Evolutionary conservation across 2,888 invertebrate genomes (phyloP), one percentile per base, ranked within the genome.

Genomic region (Adelognathus sp.): DNA sequence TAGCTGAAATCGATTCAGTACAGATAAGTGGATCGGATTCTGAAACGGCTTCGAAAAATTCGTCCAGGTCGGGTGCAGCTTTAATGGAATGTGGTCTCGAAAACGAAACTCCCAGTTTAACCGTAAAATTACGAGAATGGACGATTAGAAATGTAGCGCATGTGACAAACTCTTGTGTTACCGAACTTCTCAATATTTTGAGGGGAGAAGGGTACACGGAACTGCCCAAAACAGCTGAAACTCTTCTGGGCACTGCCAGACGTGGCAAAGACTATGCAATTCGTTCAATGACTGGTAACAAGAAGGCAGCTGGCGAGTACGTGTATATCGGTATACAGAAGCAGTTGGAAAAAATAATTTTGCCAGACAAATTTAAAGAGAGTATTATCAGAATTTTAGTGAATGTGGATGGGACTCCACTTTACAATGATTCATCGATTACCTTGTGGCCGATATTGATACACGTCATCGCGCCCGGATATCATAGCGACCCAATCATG

Each of bases 391-490:
- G 24, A 27, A 44, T 77, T 27, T 58, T 63, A 9, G 27, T 77
- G 2, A 73, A 77, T 21, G 31, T 73, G 4, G 77, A 77, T 31
- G 73, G 73, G 3, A 29, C 66, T 2, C 66, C 64, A 27, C 4
- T 77, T 6, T 77, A 52, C n/a, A 67, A 73, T 31, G 36, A 67
- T 9, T 73, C 77, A 14, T 6, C 16, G 11, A 67, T 61, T 6
- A 67, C 58, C 21, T 44, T 67, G 14, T 73, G 73, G 77, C 73
- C 69, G 7, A 73, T 73, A 29, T 39, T 52, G 4, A 29, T 77
- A 3, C 71, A 71, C 24, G 41, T 71, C 33, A 36, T 31, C 5
- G n/a, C 9, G 3, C 24, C 2, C 1, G 36, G 29, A 6, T 73
- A 60, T 52, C 11, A 33, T 6, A 63, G 27, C 24, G 33, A 73